Conservation (phyloP, 2,797 vertebrate genomes). For the Oreochromis grahami region DNA sequence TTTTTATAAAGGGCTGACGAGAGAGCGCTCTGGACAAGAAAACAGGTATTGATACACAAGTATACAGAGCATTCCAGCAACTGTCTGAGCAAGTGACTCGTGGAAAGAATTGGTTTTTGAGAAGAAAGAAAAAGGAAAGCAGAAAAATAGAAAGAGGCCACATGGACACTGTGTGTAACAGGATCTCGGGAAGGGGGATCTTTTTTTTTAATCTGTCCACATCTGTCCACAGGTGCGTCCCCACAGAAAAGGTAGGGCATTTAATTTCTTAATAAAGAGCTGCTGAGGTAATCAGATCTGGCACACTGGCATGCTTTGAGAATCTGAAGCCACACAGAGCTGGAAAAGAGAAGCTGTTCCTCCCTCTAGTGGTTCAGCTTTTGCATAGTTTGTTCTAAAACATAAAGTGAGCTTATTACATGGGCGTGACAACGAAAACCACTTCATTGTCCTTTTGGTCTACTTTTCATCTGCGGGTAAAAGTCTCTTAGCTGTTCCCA, state of each 20-base stretch:
- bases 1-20: neutral
- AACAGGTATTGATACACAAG: slow-evolving; percentile 1
- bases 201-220: neutral
- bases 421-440: neutral
- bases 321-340: neutral
- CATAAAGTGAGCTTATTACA: neutral
- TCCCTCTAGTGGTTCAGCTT: slow-evolving; percentile 50
- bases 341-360: slow-evolving; percentile 9
- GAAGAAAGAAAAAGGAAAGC: neutral
- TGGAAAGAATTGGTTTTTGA: neutral
- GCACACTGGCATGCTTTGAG: neutral
- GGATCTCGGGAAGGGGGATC: neutral
- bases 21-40: slow-evolving; percentile 1
- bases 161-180: neutral
- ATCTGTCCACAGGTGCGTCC: neutral
- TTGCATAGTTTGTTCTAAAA: neutral
- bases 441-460: rapidly evolving
- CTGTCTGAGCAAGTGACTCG: neutral
- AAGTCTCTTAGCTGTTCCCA: neutral
- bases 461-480: neutral
- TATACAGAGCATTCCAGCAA: neutral
- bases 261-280: neutral
- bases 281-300: neutral
- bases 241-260: too few species aligned
- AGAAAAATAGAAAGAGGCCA: neutral